Conservation (phyloP, 2,797 vertebrate species). For the Lithobates pipiens region DNA sequence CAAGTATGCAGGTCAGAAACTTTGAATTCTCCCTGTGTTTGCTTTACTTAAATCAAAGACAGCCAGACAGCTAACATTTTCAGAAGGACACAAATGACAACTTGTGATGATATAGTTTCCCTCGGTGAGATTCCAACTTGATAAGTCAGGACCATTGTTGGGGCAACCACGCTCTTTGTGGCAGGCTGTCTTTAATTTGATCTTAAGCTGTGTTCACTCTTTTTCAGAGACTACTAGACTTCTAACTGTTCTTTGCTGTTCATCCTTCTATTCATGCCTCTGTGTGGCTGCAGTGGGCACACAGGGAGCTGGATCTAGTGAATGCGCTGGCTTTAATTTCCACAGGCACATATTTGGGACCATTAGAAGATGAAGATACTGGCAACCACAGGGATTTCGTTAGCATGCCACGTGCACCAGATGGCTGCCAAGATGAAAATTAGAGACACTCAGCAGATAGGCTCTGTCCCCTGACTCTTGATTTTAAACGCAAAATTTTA, state of each 20-base stretch:
- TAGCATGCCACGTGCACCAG: neutral
- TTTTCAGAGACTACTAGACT: neutral
- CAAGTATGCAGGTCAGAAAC: too few species aligned
- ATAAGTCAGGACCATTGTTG: too few species aligned
- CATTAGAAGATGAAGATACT: neutral
- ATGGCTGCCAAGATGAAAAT: constrained; percentile 1
- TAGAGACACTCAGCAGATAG: neutral
- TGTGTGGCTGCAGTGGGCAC: neutral
- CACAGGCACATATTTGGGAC: neutral
- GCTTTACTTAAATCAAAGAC: too few species aligned
- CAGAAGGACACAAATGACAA: too few species aligned
- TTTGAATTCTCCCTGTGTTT: too few species aligned
- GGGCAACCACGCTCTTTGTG: too few species aligned
- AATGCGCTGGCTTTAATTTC: neutral
- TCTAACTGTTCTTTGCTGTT: neutral
- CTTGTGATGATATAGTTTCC: too few species aligned
- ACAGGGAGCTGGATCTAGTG: neutral
- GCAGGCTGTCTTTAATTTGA: neutral
- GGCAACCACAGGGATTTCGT: neutral
- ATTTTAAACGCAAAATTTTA: neutral
- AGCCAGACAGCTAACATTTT: too few species aligned
- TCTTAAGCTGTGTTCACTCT: neutral
- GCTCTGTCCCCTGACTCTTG: neutral
- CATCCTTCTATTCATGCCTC: neutral
- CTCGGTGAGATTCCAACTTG: too few species aligned